phyloP scores from a whole-genome alignment of 2,797 vertebrate genomes.

The Periparus ater region DNA sequence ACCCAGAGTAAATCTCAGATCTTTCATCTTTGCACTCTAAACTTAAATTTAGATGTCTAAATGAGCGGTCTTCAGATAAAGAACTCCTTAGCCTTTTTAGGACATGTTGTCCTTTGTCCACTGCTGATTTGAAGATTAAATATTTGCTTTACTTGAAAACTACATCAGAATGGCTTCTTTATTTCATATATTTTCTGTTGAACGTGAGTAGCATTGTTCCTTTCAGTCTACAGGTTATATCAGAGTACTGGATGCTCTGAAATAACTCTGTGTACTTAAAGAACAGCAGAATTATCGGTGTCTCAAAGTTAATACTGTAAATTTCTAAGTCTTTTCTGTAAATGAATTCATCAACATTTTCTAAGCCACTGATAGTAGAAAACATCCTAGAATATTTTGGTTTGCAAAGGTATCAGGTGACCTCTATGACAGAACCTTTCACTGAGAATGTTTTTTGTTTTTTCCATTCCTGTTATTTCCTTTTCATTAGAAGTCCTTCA shows the following conservation, averaged over 20 bases:
- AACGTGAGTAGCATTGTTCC: fast-evolving
- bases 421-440: fast-evolving
- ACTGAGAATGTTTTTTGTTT: not conserved
- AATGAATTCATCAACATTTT: not conserved
- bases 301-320: not conserved
- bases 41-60: not conserved
- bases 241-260: not conserved
- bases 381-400: not conserved
- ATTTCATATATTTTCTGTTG: not conserved
- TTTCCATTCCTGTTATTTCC: not conserved
- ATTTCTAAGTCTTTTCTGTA: not conserved
- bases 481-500: not conserved
- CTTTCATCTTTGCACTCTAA: not conserved
- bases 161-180: not conserved
- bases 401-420: not conserved
- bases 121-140: not conserved
- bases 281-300: not conserved
- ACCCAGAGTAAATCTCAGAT: not conserved
- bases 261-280: not conserved
- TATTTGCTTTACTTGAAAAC: not conserved
- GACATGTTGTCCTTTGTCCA: not conserved
- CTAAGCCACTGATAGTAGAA: not conserved
- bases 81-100: not conserved
- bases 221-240: not conserved
- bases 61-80: not conserved